Evolutionary conservation across 2,113 vertebrate species (phyloP).

Genomic region (Puffinus mauretanicus): DNA sequence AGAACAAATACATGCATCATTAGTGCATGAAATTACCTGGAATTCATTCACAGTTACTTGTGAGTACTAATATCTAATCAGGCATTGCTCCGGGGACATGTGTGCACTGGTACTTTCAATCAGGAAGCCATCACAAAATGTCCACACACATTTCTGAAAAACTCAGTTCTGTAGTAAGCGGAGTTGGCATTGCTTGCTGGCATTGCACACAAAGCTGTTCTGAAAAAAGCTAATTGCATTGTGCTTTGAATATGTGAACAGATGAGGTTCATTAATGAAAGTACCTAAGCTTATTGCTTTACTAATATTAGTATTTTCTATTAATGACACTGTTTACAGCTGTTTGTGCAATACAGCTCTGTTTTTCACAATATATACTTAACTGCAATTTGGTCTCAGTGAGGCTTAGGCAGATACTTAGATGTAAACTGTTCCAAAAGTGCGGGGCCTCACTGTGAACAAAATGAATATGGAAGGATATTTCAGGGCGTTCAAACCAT

Average conservation of each 20-base stretch:
- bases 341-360: background rate
- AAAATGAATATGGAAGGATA: background rate
- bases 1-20: background rate
- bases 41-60: background rate
- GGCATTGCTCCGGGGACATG: background rate
- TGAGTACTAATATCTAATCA: background rate
- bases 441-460: background rate
- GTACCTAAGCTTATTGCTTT: background rate
- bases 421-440: background rate
- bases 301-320: background rate
- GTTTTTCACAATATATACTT: background rate
- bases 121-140: background rate
- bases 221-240: background rate
- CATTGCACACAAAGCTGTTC: background rate
- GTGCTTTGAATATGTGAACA: background rate
- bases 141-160: background rate
- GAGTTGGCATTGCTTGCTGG: background rate
- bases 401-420: background rate
- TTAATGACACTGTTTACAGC: background rate
- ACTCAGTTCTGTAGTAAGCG: background rate
- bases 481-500: background rate
- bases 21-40: background rate
- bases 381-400: background rate
- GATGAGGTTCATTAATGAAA: background rate
- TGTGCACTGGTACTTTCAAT: background rate